Evolutionary conservation across 2,888 invertebrate species (phyloP).

Genomic region (Halocaridina rubra): DNA sequence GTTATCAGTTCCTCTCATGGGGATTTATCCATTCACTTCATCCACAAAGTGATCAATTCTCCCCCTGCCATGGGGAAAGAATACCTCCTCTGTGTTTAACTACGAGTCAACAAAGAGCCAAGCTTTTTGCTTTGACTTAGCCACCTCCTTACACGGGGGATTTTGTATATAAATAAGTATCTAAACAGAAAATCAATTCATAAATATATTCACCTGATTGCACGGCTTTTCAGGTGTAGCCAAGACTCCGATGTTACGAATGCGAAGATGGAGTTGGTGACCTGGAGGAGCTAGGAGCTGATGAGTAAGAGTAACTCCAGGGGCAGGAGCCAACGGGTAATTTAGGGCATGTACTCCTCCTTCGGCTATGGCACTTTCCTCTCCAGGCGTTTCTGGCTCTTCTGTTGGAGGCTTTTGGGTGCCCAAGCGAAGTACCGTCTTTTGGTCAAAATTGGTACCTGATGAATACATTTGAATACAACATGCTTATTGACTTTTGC

Average conservation of each 20-base stretch:
- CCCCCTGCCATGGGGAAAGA: too few species aligned
- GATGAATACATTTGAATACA: too few species aligned
- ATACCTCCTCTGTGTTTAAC: too few species aligned
- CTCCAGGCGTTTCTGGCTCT: neutral
- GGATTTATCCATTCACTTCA: too few species aligned
- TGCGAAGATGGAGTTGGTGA: slow-evolving; percentile 66
- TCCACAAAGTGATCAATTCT: too few species aligned
- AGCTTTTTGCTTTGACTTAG: too few species aligned
- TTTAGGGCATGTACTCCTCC: slow-evolving; percentile 74
- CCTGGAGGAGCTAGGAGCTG: slow-evolving; percentile 73
- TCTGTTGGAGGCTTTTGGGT: slow-evolving; percentile 67
- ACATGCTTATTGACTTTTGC: too few species aligned
- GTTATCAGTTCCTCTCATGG: too few species aligned
- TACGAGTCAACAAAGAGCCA: too few species aligned
- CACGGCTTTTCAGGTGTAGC: slow-evolving; percentile 37
- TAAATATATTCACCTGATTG: slow-evolving; percentile 33
- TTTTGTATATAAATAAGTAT: too few species aligned
- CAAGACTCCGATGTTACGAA: slow-evolving; percentile 67
- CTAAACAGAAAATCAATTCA: too few species aligned
- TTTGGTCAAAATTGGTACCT: slow-evolving; percentile 69
- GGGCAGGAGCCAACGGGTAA: slow-evolving; percentile 73
- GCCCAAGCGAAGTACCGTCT: slow-evolving; percentile 70
- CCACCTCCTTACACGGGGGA: too few species aligned
- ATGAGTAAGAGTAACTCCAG: slow-evolving; percentile 72
- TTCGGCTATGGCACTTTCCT: neutral